Evolutionary conservation across 2,113 vertebrate genomes (phyloP).

Genomic region (Otocyon megalotis): DNA sequence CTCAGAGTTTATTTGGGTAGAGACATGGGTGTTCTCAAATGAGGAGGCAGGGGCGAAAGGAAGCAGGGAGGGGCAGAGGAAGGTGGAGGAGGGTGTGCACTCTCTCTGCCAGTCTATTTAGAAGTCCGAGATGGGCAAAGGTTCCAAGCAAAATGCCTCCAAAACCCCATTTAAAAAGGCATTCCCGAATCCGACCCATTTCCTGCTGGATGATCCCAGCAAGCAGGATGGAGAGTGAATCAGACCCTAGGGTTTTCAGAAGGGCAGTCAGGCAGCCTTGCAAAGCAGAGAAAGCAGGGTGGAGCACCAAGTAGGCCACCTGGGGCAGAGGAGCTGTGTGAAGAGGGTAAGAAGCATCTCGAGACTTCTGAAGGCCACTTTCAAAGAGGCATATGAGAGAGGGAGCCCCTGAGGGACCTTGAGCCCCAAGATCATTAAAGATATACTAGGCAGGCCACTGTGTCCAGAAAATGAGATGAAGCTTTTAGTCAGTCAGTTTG

Average conservation of each 20-base stretch:
- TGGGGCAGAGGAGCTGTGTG: too few species aligned
- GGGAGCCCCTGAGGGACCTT: background rate
- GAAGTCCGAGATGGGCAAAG: background rate
- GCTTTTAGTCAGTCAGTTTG: background rate
- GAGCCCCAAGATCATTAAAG: background rate
- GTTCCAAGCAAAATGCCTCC: constrained; percentile 34
- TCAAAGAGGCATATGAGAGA: background rate
- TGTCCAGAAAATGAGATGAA: constrained; percentile 5
- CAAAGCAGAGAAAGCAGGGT: background rate
- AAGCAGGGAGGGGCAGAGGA: background rate
- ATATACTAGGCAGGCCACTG: background rate
- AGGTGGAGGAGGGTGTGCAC: background rate
- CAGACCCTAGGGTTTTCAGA: background rate
- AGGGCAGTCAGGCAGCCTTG: background rate
- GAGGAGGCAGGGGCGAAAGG: background rate
- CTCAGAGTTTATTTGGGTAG: background rate
- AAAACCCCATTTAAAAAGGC: background rate
- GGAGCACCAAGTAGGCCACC: background rate
- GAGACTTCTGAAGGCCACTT: background rate
- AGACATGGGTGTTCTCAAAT: background rate
- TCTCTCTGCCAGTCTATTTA: background rate
- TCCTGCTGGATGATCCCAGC: background rate
- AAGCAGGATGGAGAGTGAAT: background rate
- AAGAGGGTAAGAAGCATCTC: too few species aligned
- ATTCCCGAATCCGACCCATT: background rate